phyloP scores from a whole-genome alignment of 2,797 vertebrate genomes.

The Parambassis ranga region DNA sequence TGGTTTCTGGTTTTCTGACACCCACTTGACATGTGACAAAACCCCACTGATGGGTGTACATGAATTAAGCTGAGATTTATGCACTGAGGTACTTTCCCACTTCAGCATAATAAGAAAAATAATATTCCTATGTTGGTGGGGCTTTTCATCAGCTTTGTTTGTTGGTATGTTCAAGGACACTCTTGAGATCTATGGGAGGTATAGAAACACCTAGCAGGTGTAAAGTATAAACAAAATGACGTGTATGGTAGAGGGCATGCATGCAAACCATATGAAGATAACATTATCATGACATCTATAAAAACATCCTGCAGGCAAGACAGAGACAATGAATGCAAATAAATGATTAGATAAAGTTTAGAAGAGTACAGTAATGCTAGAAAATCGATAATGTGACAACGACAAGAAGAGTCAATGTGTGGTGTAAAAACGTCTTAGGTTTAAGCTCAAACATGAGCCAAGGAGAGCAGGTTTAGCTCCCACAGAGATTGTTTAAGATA shows the following conservation, averaged over 20 bases:
- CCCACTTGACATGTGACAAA: not conserved
- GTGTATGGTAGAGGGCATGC: not conserved
- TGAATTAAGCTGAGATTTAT: not conserved
- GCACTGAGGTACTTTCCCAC: not conserved
- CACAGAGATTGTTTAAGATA: constrained; percentile 9
- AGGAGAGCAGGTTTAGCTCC: constrained; percentile 25
- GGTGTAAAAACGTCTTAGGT: not conserved
- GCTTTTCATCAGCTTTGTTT: not conserved
- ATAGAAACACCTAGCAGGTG: not conserved
- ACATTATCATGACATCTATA: not conserved
- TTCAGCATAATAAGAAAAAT: too few species aligned
- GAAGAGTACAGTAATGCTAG: not conserved
- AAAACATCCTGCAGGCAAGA: not conserved
- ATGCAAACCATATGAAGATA: not conserved
- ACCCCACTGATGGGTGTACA: not conserved
- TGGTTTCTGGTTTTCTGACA: too few species aligned
- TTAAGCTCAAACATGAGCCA: constrained; percentile 14
- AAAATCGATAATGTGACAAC: not conserved
- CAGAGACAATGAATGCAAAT: constrained; percentile 9
- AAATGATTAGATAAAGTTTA: not conserved
- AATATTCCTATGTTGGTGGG: not conserved
- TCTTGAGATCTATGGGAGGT: not conserved
- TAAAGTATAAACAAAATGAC: not conserved
- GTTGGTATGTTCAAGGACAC: not conserved
- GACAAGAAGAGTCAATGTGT: not conserved